These are phyloP conservation scores for Tryphoninae sp. DNA, from an alignment of 2,888 invertebrate genomes.

Conservation along the genomic window DNA sequence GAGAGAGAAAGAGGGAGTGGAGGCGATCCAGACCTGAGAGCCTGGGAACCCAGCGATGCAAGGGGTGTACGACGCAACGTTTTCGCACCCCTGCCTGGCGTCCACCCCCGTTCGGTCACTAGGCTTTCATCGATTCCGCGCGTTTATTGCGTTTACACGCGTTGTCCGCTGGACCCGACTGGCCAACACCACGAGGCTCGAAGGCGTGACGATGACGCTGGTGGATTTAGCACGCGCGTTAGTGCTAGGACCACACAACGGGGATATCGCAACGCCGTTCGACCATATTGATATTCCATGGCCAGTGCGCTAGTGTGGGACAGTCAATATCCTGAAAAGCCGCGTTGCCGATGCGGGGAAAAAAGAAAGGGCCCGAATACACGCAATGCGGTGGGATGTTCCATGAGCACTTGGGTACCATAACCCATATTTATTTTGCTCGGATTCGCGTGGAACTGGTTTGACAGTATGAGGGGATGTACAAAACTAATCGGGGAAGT, in stretches of 20 bases:
- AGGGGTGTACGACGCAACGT: slow-evolving; percentile 10
- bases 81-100: background rate
- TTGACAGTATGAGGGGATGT: background rate
- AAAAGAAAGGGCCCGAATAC: slow-evolving; percentile 8
- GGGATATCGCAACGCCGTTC: slow-evolving; percentile 14
- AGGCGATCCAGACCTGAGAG: slow-evolving; percentile 6
- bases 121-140: slow-evolving; percentile 70
- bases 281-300: slow-evolving; percentile 23
- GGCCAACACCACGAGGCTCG: slow-evolving; percentile 7
- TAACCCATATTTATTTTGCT: too few relatives aligned
- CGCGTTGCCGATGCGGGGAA: slow-evolving; percentile 10
- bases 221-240: slow-evolving; percentile 66
- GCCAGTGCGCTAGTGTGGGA: background rate
- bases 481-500: background rate
- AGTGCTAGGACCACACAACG: slow-evolving; percentile 54
- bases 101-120: slow-evolving; percentile 56
- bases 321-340: background rate
- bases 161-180: slow-evolving; percentile 44
- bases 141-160: slow-evolving; percentile 70
- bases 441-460: background rate
- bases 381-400: too few relatives aligned
- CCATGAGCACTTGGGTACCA: too few relatives aligned
- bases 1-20: background rate
- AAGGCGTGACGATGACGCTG: slow-evolving; percentile 62
- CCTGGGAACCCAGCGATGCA: background rate